phyloP scores from a whole-genome alignment of 92 coral and sea anemone species.

The Palythoa grandiflora region DNA sequence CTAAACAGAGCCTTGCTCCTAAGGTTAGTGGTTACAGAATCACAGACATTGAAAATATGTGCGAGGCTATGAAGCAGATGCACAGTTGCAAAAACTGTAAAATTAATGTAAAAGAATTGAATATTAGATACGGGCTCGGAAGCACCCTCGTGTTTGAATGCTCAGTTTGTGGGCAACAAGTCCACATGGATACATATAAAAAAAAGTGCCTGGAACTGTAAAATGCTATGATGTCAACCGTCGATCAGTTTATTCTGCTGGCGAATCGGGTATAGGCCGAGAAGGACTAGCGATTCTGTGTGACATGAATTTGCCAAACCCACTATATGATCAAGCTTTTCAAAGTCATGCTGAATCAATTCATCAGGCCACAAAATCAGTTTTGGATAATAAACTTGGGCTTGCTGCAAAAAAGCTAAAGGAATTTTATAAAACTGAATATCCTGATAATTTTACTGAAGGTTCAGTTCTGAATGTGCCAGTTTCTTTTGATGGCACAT shows the following conservation, averaged over 20 bases:
- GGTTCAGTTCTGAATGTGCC: constrained; percentile 29
- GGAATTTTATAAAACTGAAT: constrained; percentile 1
- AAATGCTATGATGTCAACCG: constrained; percentile 28
- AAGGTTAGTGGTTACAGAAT: constrained; percentile 29
- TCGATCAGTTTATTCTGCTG: constrained; percentile 50
- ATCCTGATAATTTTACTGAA: constrained; percentile 27
- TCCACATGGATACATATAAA: constrained; percentile 10
- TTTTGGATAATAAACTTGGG: constrained; percentile 13
- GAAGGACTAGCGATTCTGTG: constrained; percentile 54
- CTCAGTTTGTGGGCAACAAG: constrained; percentile 13
- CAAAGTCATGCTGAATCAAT: constrained; percentile 34
- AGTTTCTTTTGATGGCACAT: constrained; percentile 57
- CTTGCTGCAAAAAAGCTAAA: constrained; percentile 33
- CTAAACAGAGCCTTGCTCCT: constrained; percentile 19
- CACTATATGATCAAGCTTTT: constrained; percentile 36
- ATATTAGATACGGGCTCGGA: constrained; percentile 15
- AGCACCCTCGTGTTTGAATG: constrained; percentile 8
- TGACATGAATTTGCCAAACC: constrained; percentile 61
- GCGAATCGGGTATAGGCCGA: constrained; percentile 54
- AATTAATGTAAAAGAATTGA: constrained; percentile 21
- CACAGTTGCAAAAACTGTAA: constrained; percentile 18
- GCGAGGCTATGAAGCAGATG: constrained; percentile 13
- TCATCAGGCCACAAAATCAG: constrained; percentile 41
- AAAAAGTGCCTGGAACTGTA: background rate
- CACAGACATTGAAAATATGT: constrained; percentile 16